phyloP scores from a whole-genome alignment of 2,113 vertebrate genomes.

The Noturus placidus region DNA sequence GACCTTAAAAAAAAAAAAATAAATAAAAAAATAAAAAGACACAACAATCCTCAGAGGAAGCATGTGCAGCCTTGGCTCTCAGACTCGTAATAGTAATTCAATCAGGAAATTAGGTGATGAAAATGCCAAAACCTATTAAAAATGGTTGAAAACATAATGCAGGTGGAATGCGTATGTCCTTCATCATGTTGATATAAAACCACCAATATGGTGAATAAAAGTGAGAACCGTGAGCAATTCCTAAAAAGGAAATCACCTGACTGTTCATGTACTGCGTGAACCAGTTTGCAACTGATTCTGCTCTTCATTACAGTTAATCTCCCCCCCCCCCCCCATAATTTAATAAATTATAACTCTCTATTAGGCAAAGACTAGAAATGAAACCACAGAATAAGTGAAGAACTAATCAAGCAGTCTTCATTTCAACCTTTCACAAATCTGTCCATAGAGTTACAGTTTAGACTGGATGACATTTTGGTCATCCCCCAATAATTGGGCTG shows the following conservation, averaged over 20 bases:
- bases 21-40: no score
- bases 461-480: background rate
- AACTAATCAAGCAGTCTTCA: background rate
- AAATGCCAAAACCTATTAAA: constrained; percentile 18
- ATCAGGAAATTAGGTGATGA: background rate
- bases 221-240: constrained; percentile 46
- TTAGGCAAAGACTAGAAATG: background rate
- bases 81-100: background rate
- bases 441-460: background rate
- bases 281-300: constrained; percentile 44
- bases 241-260: constrained; percentile 27
- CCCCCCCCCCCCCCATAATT: background rate
- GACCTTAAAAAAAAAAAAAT: background rate
- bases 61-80: constrained; percentile 25
- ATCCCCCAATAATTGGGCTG: background rate
- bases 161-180: constrained; percentile 53
- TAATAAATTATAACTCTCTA: constrained; percentile 6
- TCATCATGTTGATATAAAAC: constrained; percentile 64
- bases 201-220: constrained; percentile 76
- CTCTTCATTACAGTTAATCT: constrained; percentile 28
- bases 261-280: constrained; percentile 31
- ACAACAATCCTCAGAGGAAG: constrained; percentile 37
- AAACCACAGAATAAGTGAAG: background rate
- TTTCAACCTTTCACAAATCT: background rate
- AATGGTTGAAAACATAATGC: constrained; percentile 43